Evolutionary conservation across 2,797 vertebrate species (phyloP), one percentile per base, ranked within the genome.

Genomic region (Rhadinocentrus ornatus): DNA sequence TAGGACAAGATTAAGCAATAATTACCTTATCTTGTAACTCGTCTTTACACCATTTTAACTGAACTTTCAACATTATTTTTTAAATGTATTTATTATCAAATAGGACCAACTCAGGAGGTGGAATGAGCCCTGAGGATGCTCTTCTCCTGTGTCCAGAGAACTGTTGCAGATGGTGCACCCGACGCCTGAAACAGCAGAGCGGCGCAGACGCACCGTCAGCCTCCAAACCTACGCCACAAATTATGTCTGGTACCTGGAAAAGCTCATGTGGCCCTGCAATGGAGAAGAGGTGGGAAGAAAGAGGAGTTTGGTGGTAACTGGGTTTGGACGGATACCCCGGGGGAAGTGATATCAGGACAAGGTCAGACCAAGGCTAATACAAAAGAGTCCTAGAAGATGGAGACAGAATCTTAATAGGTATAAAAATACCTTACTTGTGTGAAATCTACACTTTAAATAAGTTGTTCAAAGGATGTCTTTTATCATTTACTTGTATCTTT

Each of bases 201-300:
- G 77, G 88, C 86, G 84, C 91, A 94, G 93, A 95, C 91, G 92
- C 93, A 93, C 87, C 84, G 91, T 95, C 93, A 95, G 93, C 93
- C 93, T 94, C 93, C 90, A 93, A 93, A 92, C 93, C 91, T 89
- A 91, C 93, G 90, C 94, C 93, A 89, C 93, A 93, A 94, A 93
- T 93, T 88, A 95, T 89, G 92, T 93, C 92, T 93, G 92, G 92
- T 88, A 90, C 90, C 92, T 91, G 91, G 91, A 93, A 92, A 89
- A 86, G 86, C 92, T 93, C 92, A 92, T 90, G 90, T 90, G 92
- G 90, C 90, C 84, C 90, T 86, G 86, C 81, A 86, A 80, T 46
- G 62, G 87, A 89, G 89, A 86, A 86, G 88, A 91, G 86, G 88
- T 82, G 89, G 86, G 86, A 91, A 92, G 88, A 92, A 88, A 62